phyloP scores from a whole-genome alignment of 2,797 vertebrate genomes.

The Poecile montanus region DNA sequence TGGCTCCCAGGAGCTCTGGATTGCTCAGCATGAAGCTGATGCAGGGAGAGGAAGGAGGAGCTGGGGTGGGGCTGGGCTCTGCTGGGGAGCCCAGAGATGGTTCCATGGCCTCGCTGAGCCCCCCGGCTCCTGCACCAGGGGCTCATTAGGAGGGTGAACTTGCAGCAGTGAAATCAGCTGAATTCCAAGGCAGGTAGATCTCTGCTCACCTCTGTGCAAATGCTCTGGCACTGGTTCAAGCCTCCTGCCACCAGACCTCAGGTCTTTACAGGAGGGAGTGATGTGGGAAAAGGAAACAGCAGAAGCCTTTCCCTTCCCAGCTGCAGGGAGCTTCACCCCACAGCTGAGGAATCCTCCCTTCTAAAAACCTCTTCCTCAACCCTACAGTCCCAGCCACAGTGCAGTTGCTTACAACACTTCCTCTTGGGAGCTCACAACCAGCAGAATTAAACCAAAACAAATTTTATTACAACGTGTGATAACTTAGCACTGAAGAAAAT shows the following conservation, averaged over 20 bases:
- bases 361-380: not conserved
- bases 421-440: not conserved
- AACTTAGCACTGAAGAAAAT: not conserved
- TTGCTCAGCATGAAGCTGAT: not conserved
- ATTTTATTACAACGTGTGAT: not conserved
- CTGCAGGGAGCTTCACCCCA: not conserved
- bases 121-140: not conserved
- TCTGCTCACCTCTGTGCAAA: not conserved
- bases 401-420: fast-evolving
- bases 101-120: fast-evolving
- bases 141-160: not conserved
- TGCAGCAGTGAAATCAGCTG: not conserved
- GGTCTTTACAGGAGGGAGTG: not conserved
- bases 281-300: not conserved
- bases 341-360: not conserved
- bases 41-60: not conserved
- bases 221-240: not conserved
- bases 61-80: not conserved
- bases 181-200: not conserved
- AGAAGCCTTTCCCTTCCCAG: not conserved
- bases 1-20: not conserved
- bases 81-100: not conserved
- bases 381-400: fast-evolving
- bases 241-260: not conserved
- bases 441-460: not conserved